Evolutionary conservation across 2,113 vertebrate species (phyloP).

Genomic region (Murina feae): DNA sequence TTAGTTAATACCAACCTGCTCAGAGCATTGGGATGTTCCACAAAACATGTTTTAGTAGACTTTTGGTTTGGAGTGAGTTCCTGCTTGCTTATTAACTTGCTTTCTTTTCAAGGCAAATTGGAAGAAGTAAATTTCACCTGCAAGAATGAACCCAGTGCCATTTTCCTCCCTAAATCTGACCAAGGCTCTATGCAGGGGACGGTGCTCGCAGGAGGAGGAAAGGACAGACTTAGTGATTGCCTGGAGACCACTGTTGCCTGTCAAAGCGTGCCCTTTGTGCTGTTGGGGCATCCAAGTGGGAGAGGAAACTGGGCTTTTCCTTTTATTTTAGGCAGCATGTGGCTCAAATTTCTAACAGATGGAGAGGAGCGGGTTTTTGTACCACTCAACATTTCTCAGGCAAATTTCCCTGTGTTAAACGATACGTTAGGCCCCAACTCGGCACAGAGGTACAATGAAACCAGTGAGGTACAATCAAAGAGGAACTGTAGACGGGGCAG

Average conservation of each 20-base stretch:
- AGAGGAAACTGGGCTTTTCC: background rate
- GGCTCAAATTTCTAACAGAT: conserved; percentile 49
- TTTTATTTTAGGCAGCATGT: background rate
- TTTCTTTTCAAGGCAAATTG: background rate
- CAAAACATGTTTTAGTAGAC: background rate
- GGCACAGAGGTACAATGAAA: background rate
- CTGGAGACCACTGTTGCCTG: background rate
- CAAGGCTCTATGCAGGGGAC: background rate
- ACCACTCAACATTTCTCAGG: background rate
- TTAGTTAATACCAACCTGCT: background rate
- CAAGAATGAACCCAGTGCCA: background rate
- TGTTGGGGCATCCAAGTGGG: background rate
- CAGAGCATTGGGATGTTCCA: background rate
- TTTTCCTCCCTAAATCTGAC: background rate
- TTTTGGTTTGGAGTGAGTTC: background rate
- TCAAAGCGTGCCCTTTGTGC: background rate
- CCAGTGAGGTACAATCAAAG: rapidly evolving
- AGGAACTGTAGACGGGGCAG: background rate
- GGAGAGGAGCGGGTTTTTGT: background rate
- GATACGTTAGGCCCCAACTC: rapidly evolving
- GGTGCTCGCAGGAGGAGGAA: background rate
- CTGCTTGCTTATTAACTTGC: background rate
- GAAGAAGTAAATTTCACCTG: background rate
- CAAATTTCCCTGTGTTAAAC: background rate
- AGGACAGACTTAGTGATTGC: background rate